A percentile compares a stretch with the other conserved stretches of the same genome.
These are phyloP conservation scores for Pterois miles DNA, from an alignment of 2,797 vertebrate genomes.

Conservation along the genomic window DNA sequence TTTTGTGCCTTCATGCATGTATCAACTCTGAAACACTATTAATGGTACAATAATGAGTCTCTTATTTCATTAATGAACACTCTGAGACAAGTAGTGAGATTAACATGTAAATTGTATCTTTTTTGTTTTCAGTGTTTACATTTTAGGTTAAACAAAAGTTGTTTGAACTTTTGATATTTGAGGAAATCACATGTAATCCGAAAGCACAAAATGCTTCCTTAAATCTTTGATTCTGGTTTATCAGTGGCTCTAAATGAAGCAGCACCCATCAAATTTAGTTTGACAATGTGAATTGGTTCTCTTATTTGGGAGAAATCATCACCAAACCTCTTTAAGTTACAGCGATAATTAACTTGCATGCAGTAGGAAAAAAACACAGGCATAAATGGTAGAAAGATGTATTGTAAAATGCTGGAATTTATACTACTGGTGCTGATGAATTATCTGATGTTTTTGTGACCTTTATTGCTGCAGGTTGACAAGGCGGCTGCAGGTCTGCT, in stretches of 20 bases:
- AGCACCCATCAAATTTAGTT: background rate
- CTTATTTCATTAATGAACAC: background rate
- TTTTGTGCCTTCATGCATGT: background rate
- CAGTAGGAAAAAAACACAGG: too few species aligned
- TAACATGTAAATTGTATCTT: background rate
- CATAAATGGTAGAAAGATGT: background rate
- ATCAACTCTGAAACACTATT: background rate
- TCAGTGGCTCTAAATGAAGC: background rate
- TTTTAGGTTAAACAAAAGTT: background rate
- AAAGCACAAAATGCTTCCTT: background rate
- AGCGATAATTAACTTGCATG: background rate
- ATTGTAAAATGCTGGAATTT: background rate
- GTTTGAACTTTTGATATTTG: background rate
- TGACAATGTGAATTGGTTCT: background rate
- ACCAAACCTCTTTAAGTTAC: too few species aligned
- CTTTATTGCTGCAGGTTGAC: conserved; percentile 83
- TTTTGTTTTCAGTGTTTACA: background rate
- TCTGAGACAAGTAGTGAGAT: background rate
- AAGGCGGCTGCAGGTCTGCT: conserved; percentile 88
- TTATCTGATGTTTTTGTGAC: background rate
- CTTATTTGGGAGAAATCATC: background rate
- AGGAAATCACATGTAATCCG: background rate
- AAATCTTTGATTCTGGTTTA: background rate
- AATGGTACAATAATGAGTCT: background rate
- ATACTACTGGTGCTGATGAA: background rate